Base-by-base conservation (phyloP, 23 tunicate species). In the Corella eumyota region DNA sequence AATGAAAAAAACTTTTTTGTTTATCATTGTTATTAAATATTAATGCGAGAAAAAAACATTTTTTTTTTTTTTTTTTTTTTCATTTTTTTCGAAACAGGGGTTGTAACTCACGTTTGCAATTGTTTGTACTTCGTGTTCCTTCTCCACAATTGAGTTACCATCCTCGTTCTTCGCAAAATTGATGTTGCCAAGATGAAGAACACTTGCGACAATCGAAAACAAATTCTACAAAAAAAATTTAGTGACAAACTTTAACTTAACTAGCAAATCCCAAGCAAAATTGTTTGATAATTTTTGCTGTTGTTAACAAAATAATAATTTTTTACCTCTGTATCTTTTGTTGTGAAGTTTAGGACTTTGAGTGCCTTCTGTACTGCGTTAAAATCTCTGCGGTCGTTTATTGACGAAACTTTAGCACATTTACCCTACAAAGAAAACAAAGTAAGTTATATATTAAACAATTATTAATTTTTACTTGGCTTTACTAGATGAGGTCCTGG, bases 111-210 rank as follows among this genome's bases (percentile, higher is more conserved):
- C 88, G 1, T 61, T 70, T 27, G 88, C 50, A 17, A 71, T 53
- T 23, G 34, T 50, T 24, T 70, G 61, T 1, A 70, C 76, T 28
- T 25, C 54, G 64, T 79, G 73, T 37, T 72, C 63, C 28, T 75
- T 73, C 25, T 74, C 71, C 22, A 92, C 73, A 5, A 5, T 35
- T 11, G 85, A 72, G 31, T 77, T 45, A 11, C 80, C 83, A 1
- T 65, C 53, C 4, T 64, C 86, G 24, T 61, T 45, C n/a, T 50
- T 63, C 0, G 33, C 34, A 64, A 71, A 92, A 9, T 53, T 70
- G 34, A 92, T 62, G 80, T 92, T 92, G 32, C 98, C 98, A 60
- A 92, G 72, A 35, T 79, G 93, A 44, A 92, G 52, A 7, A 92
- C 73, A 38, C 81, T 72, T 20, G 87, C 93, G 7, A 78, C 75